A percentile compares a stretch with the other conserved stretches of the same genome.
Conservation (phyloP, 2,888 invertebrate genomes). For the Seladonia tumulorum region DNA sequence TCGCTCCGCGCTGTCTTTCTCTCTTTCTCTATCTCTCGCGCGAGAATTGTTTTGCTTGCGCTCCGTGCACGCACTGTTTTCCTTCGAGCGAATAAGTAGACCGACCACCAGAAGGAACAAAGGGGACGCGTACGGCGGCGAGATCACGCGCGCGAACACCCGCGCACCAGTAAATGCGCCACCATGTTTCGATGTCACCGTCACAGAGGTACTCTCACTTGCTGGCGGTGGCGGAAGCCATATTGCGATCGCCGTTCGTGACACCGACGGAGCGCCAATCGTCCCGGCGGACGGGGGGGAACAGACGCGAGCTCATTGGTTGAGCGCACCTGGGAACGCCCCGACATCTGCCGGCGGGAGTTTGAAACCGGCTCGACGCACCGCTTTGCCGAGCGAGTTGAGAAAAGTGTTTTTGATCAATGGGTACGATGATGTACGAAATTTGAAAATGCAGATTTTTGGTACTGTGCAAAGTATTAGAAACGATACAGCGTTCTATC, state of each 20-base stretch:
- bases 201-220: conserved; percentile 78
- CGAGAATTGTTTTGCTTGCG: conserved; percentile 51
- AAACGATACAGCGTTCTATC: no score
- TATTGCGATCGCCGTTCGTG: conserved; percentile 81
- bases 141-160: conserved; percentile 59
- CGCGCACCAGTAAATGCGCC: conserved; percentile 65
- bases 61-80: conserved; percentile 14
- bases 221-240: conserved; percentile 83
- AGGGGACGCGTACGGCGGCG: not conserved
- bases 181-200: conserved; percentile 75
- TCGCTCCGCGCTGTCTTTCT: not conserved
- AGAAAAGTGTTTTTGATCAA: not conserved
- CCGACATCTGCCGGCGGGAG: conserved; percentile 55
- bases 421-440: not conserved
- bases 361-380: not conserved
- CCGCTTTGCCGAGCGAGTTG: not conserved
- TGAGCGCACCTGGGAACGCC: conserved; percentile 61
- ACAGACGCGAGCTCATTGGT: conserved; percentile 64
- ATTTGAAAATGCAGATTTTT: no score
- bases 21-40: not conserved
- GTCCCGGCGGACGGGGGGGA: conserved; percentile 47
- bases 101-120: not conserved
- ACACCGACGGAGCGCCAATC: conserved; percentile 73
- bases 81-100: not conserved
- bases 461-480: no score